phyloP scores from a whole-genome alignment of 1,140 invertebrate species.

The Drosophila kurseongensis region DNA sequence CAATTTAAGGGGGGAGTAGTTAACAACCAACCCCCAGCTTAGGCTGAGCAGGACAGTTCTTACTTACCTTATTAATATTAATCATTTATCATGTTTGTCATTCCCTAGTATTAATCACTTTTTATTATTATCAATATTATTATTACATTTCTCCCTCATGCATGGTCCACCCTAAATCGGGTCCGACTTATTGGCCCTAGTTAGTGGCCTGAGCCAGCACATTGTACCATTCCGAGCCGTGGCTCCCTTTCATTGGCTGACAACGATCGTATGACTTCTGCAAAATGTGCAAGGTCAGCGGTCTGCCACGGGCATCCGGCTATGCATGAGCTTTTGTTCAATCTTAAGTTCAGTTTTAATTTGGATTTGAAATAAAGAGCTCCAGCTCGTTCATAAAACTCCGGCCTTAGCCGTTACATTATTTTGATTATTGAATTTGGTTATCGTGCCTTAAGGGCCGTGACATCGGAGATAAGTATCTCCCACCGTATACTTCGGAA shows the following conservation, averaged over 20 bases:
- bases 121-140: neutral
- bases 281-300: slow-evolving; percentile 10
- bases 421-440: no score
- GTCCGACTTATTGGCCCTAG: neutral
- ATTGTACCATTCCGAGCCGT: no score
- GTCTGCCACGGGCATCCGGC: slow-evolving; percentile 8
- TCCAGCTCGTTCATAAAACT: neutral
- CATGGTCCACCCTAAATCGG: neutral
- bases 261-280: slow-evolving; percentile 1
- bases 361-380: slow-evolving; percentile 8
- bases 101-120: no score
- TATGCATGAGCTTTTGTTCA: slow-evolving; percentile 3
- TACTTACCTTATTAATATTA: neutral
- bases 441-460: no score
- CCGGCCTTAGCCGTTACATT: no score
- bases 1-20: no score
- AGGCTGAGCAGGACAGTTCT: no score
- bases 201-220: no score
- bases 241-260: no score
- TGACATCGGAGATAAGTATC: no score
- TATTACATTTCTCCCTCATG: neutral
- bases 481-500: no score
- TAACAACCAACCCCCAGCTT: no score
- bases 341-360: slow-evolving; percentile 4
- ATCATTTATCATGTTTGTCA: neutral